phyloP scores from a whole-genome alignment of 2,113 vertebrate genomes.

The Cololabis saira region DNA sequence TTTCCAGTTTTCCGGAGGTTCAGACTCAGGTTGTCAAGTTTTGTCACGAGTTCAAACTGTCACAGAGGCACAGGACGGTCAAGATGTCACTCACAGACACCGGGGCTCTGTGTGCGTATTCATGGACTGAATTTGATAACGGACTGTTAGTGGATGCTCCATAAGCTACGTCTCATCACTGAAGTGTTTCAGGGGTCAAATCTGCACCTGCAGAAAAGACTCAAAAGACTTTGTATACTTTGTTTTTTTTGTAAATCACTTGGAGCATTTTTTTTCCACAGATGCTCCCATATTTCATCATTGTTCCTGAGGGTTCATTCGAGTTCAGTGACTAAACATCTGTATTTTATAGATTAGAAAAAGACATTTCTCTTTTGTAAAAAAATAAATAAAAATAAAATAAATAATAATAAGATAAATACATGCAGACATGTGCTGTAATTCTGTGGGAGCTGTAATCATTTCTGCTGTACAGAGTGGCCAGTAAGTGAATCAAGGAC shows the following conservation, averaged over 20 bases:
- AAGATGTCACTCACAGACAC: not conserved
- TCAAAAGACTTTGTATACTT: constrained; percentile 46
- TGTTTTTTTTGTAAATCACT: constrained; percentile 52
- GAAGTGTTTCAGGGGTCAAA: constrained; percentile 30
- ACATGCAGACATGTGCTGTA: constrained; percentile 52
- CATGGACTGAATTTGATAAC: constrained; percentile 15
- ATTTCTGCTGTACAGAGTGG: constrained; percentile 73
- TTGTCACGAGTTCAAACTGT: constrained; percentile 13
- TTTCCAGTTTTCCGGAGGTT: constrained; percentile 11
- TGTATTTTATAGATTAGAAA: constrained; percentile 79
- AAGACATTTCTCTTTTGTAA: constrained; percentile 64
- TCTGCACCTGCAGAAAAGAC: constrained; percentile 43
- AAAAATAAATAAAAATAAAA: constrained; percentile 11
- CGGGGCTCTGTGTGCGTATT: not conserved
- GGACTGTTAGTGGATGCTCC: constrained; percentile 15
- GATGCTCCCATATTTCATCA: constrained; percentile 44
- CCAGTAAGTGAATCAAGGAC: constrained; percentile 67
- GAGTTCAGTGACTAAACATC: constrained; percentile 66
- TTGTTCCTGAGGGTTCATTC: constrained; percentile 44
- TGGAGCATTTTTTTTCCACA: constrained; percentile 69
- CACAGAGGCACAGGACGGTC: constrained; percentile 10
- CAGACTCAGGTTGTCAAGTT: constrained; percentile 28
- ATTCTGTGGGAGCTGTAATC: constrained; percentile 63
- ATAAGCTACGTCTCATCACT: constrained; percentile 51
- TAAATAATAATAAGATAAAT: constrained; percentile 50